Percentiles rank a stretch among this genome's conserved stretches.
Evolutionary conservation across 2,888 invertebrate species (phyloP).

Genomic region (Callyntrura sp.): DNA sequence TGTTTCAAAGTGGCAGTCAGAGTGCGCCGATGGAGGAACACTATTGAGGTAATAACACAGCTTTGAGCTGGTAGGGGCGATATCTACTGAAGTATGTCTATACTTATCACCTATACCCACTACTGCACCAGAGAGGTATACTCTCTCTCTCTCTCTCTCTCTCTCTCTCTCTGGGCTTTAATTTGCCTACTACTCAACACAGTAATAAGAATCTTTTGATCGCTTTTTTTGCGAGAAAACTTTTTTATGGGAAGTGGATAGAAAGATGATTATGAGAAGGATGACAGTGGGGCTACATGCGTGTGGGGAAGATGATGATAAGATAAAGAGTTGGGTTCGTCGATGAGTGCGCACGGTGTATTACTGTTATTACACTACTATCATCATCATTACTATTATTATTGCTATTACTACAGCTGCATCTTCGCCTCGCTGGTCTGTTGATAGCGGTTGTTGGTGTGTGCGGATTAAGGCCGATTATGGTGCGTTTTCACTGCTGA

Average conservation of each 20-base stretch:
- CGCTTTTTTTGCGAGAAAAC: constrained; percentile 49
- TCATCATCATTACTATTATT: too few species aligned
- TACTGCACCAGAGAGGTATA: too few species aligned
- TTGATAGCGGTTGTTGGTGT: constrained; percentile 45
- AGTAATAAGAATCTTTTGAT: constrained; percentile 51
- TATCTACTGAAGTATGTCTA: too few species aligned
- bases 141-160: too few species aligned
- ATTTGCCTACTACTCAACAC: too few species aligned
- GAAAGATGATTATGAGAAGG: constrained; percentile 33
- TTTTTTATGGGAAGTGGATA: constrained; percentile 45
- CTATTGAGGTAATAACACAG: too few species aligned
- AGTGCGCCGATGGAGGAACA: background rate
- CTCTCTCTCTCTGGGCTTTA: too few species aligned
- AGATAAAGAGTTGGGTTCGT: constrained; percentile 36
- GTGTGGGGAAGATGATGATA: constrained; percentile 29
- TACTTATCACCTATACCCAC: background rate
- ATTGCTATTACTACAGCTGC: constrained; percentile 36
- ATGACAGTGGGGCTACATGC: too few species aligned
- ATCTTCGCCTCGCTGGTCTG: constrained; percentile 2
- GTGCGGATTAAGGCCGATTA: constrained; percentile 31
- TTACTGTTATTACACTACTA: constrained; percentile 62
- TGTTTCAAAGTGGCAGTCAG: background rate
- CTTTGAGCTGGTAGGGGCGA: too few species aligned
- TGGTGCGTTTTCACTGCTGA: constrained; percentile 61
- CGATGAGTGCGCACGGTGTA: constrained; percentile 28